Conservation (phyloP, 2,113 vertebrate species). For the Macrotis lagotis region DNA sequence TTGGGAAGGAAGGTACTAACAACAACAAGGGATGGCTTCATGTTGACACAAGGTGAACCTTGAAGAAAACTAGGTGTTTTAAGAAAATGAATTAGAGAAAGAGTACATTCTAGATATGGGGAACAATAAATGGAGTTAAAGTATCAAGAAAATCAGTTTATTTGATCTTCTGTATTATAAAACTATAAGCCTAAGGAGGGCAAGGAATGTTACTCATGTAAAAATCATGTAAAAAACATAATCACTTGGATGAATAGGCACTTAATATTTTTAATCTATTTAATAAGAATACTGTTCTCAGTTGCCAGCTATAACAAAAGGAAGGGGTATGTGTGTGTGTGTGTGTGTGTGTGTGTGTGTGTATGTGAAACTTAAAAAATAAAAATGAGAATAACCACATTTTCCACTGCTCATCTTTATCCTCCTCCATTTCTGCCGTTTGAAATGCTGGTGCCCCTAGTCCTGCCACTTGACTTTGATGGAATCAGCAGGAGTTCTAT, state of each 20-base stretch:
- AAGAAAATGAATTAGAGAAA: not conserved
- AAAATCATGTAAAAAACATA: not conserved
- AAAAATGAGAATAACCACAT: no score
- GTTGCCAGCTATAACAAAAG: not conserved
- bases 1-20: not conserved
- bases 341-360: not conserved
- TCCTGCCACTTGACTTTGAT: slow-evolving; percentile 5
- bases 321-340: not conserved
- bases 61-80: not conserved
- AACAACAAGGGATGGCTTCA: not conserved
- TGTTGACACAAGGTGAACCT: not conserved
- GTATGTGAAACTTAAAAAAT: not conserved
- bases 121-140: not conserved
- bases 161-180: not conserved
- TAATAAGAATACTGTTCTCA: not conserved
- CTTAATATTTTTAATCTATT: not conserved
- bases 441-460: not conserved
- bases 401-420: not conserved
- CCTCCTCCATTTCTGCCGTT: not conserved
- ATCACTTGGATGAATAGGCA: not conserved
- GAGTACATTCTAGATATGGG: not conserved
- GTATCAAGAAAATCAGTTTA: not conserved
- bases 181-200: not conserved
- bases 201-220: not conserved
- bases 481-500: not conserved